These are phyloP conservation scores for Antigone vipio DNA, from an alignment of 2,113 vertebrate species.

Conservation along the genomic window DNA sequence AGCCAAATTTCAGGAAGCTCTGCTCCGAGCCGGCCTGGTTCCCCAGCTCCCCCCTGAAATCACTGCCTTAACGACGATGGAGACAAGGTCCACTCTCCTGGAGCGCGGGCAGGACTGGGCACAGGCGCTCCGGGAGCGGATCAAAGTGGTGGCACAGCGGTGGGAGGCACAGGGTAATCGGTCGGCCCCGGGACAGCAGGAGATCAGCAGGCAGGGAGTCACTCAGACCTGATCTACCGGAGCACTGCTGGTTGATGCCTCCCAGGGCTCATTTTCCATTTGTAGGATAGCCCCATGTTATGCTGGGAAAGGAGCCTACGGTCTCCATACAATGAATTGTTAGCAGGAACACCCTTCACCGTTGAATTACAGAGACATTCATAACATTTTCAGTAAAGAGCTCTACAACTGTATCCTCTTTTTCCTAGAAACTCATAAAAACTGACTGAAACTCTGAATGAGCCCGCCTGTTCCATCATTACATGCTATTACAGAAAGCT, in stretches of 20 bases:
- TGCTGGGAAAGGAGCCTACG: rapidly evolving
- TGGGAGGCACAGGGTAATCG: rapidly evolving
- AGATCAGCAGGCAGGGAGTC: neutral
- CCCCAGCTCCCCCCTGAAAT: conserved; percentile 76
- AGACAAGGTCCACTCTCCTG: conserved; percentile 75
- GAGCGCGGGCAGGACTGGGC: conserved; percentile 79
- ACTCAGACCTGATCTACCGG: neutral
- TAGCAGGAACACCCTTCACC: neutral
- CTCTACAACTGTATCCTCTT: neutral
- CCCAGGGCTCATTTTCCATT: neutral
- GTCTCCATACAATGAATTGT: neutral
- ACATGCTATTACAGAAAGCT: neutral
- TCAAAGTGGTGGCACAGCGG: neutral
- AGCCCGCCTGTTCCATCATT: neutral
- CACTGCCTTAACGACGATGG: conserved; percentile 69
- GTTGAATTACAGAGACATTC: neutral
- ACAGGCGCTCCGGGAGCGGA: conserved; percentile 56
- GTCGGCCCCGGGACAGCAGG: neutral
- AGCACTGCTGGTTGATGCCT: neutral
- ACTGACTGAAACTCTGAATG: neutral
- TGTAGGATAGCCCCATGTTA: neutral
- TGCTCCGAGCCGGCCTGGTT: conserved; percentile 78
- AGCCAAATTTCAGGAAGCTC: conserved; percentile 84
- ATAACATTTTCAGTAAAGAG: neutral
- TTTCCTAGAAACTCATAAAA: neutral